Evolutionary conservation across 1,140 invertebrate species (phyloP), one percentile per base, ranked within the genome.

Genomic region (Neelides sp.): DNA sequence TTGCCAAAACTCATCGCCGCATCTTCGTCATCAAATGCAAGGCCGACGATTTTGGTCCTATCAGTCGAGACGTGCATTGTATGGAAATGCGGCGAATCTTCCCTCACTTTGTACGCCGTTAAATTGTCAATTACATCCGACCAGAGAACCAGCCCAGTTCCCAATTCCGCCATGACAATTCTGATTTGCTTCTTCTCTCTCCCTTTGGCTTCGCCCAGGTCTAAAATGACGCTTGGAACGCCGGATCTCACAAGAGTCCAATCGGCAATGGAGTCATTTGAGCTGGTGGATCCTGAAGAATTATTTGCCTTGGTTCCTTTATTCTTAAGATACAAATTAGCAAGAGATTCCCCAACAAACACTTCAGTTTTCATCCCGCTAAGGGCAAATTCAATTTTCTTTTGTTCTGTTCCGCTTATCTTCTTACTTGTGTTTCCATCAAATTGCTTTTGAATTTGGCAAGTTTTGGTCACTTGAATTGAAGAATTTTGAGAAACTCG

Each of bases 131-230:
- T 82, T 13, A 77, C 77, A 65, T 90, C 85, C 46, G 73, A 73
- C 85, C 85, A 90, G 13, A 90, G 66, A 24, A 80, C 78, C 64
- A 90, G 88, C 39, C 83, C 84, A 2, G 84, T 84, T 2, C 85
- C 85, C 41, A 82, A 74, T 67, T 90, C 86, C 1, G 85, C 84
- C 15, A 90, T 63, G 2, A 85, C 71, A 22, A 90, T 76, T 50
- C 82, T 78, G 3, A 90, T 78, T 23, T 77, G 75, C 20, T 83
- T 69, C 60, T 82, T 78, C 36, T 77, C 72, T 36, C 84, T 66
- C 4, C 83, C 79, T 48, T 76, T 68, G 1, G 81, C 78, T 54
- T 80, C 78, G 1, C 83, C 85, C 4, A 76, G 75, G 67, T 90
- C 84, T 37, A 89, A 70, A 0, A 90, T 68, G 1, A 90, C 71